Conservation (phyloP, 1,140 invertebrate species). For the Drosophila navojoa region DNA sequence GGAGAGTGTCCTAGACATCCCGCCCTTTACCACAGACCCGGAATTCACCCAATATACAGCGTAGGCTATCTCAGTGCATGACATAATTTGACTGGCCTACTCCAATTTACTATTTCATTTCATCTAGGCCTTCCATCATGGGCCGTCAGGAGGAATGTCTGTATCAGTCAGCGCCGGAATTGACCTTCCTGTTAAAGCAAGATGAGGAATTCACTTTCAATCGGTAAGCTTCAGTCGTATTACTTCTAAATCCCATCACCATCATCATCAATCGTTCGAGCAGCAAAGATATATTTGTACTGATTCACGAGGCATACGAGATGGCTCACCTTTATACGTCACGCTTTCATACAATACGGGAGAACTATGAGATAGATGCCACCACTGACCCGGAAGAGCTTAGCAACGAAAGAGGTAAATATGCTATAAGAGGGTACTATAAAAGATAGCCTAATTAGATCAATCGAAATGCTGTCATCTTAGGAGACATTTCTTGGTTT, state of each 20-base stretch:
- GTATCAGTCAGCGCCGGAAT: constrained; percentile 85
- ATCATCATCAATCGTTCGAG: background rate
- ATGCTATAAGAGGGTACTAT: too few species aligned
- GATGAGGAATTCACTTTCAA: constrained; percentile 85
- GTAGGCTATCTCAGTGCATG: constrained; percentile 34
- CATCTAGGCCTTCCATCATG: constrained; percentile 86
- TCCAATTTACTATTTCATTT: background rate
- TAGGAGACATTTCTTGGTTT: too few species aligned
- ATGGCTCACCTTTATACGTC: constrained; percentile 87
- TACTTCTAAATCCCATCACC: background rate
- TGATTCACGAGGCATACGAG: constrained; percentile 84
- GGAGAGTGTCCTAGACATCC: constrained; percentile 77
- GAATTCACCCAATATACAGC: constrained; percentile 64
- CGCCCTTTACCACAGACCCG: constrained; percentile 67
- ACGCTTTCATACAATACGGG: constrained; percentile 87
- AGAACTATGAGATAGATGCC: constrained; percentile 89
- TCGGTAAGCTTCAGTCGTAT: constrained; percentile 53
- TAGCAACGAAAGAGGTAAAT: constrained; percentile 83
- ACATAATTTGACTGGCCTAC: background rate
- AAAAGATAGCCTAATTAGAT: too few species aligned
- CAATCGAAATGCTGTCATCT: too few species aligned
- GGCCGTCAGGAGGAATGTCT: constrained; percentile 86
- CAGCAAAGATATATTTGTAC: constrained; percentile 63
- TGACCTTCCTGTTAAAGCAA: constrained; percentile 85
- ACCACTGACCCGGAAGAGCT: constrained; percentile 86